Evolutionary conservation across 2,797 vertebrate species (phyloP).

Genomic region (Danio albolineatus): DNA sequence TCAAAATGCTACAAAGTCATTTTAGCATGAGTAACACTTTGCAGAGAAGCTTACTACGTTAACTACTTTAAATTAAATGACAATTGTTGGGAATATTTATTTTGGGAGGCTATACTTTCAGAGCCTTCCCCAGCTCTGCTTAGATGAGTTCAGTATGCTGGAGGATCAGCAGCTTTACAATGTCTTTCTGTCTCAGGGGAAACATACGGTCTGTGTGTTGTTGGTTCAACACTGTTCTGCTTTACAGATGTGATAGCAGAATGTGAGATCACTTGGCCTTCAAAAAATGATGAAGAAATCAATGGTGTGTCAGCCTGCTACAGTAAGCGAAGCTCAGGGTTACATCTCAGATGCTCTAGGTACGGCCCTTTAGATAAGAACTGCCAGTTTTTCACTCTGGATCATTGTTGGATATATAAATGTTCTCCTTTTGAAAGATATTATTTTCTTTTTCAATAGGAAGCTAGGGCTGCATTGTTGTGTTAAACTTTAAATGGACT

Average conservation of each 20-base stretch:
- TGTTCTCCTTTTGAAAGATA: background rate
- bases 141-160: slow-evolving; percentile 5
- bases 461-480: background rate
- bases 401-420: slow-evolving; percentile 1
- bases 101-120: background rate
- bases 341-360: slow-evolving; percentile 1
- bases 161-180: slow-evolving; percentile 9
- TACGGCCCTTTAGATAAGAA: background rate
- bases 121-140: background rate
- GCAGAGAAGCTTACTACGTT: no score
- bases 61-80: background rate
- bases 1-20: no score
- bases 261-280: slow-evolving; percentile 62
- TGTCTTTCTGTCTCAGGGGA: background rate
- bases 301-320: slow-evolving; percentile 54
- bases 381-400: slow-evolving; percentile 14
- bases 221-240: slow-evolving; percentile 45
- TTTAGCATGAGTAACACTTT: no score
- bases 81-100: no score
- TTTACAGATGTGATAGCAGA: slow-evolving; percentile 62
- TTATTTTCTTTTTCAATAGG: background rate
- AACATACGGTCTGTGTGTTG: slow-evolving; percentile 32
- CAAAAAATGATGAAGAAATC: slow-evolving; percentile 65
- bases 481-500: background rate
- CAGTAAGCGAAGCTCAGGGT: slow-evolving; percentile 34